Conservation (phyloP, 2,888 invertebrate genomes). For the Lucinisca nassula region DNA sequence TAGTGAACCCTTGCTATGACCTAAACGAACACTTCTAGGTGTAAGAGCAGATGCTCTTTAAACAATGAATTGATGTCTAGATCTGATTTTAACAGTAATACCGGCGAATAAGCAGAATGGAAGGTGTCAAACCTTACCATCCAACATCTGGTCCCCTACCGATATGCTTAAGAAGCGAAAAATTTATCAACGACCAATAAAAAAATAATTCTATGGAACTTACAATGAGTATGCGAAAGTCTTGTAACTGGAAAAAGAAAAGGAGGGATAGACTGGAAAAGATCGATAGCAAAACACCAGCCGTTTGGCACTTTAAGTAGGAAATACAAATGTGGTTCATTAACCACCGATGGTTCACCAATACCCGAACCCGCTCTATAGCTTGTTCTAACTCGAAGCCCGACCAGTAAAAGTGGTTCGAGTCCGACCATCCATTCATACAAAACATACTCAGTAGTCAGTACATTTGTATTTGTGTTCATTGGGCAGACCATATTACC, state of each 20-base stretch:
- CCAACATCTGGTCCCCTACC: neutral
- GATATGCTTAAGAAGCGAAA: neutral
- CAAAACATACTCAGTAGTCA: too few species aligned
- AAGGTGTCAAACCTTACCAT: neutral
- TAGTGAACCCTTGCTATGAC: neutral
- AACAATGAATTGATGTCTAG: neutral
- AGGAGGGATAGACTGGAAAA: neutral
- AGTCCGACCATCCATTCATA: too few species aligned
- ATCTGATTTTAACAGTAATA: neutral
- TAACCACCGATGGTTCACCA: neutral
- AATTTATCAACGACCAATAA: neutral
- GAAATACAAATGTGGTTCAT: neutral
- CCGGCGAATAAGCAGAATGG: neutral
- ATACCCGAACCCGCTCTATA: slow-evolving; percentile 4
- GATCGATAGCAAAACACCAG: neutral
- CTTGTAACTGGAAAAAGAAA: neutral
- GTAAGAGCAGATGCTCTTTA: neutral
- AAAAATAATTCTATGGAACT: neutral
- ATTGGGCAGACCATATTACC: too few species aligned
- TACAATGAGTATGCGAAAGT: neutral
- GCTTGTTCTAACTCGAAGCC: too few species aligned
- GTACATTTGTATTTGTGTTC: too few species aligned
- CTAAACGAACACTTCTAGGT: neutral
- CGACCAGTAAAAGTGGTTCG: too few species aligned
- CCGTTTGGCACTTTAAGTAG: neutral